Evolutionary conservation across 2,888 invertebrate species (phyloP).

Genomic region (Dryococelus australis): DNA sequence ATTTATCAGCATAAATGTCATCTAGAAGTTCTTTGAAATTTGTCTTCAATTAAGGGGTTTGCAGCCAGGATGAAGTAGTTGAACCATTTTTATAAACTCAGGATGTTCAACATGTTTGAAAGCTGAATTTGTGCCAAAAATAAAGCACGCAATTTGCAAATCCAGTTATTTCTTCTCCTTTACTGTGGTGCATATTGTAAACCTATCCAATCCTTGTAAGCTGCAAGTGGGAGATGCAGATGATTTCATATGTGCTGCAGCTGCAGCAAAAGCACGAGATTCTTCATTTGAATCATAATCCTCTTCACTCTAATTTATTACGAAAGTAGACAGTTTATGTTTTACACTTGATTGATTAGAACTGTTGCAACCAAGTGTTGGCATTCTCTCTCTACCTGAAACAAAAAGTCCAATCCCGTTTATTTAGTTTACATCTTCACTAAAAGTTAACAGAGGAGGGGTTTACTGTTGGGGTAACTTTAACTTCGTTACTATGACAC

Average conservation of each 20-base stretch:
- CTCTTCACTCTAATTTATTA: neutral
- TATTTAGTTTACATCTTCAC: no score
- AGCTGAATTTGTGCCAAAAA: neutral
- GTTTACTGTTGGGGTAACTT: no score
- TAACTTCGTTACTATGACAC: no score
- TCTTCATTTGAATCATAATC: neutral
- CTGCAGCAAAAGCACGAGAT: neutral
- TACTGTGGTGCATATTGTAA: no score
- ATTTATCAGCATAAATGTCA: neutral
- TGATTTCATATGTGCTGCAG: no score
- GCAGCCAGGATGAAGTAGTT: slow-evolving; percentile 10
- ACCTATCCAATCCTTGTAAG: no score
- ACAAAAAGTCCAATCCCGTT: neutral
- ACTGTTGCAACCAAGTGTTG: neutral
- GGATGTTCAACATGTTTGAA: neutral
- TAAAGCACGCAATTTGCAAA: neutral
- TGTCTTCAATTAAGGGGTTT: neutral
- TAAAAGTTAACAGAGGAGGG: no score
- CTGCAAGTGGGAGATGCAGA: no score
- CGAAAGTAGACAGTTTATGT: neutral
- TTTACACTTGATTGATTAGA: neutral
- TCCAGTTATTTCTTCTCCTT: neutral
- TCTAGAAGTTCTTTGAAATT: neutral
- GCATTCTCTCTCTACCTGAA: neutral
- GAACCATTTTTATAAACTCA: slow-evolving; percentile 20